These are phyloP conservation scores for Marcusenius ussheri DNA, from an alignment of 2,113 vertebrate genomes.

Conservation along the genomic window DNA sequence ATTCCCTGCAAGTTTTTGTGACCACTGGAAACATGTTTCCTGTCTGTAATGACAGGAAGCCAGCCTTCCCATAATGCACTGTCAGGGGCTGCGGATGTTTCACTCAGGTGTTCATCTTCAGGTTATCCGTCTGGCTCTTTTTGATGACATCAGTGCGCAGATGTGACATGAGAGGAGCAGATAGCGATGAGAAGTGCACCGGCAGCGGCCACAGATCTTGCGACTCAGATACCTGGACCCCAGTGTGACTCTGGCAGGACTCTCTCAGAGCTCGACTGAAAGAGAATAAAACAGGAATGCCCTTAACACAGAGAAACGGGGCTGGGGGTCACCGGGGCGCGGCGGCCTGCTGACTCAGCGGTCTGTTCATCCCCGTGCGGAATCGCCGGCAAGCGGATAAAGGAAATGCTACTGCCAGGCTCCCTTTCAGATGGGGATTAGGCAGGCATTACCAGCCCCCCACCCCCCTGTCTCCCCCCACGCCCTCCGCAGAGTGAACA, in stretches of 20 bases:
- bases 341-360: constrained; percentile 55
- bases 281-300: constrained; percentile 23
- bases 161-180: not conserved
- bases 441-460: constrained; percentile 35
- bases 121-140: not conserved
- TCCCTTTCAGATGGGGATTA: constrained; percentile 67
- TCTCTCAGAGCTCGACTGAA: constrained; percentile 2
- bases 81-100: constrained; percentile 16
- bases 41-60: not conserved
- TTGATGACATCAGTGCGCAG: not conserved
- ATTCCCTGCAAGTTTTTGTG: not conserved
- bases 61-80: not conserved
- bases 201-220: not conserved
- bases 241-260: not conserved
- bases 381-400: constrained; percentile 56
- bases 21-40: not conserved
- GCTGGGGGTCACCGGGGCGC: constrained; percentile 42
- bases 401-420: constrained; percentile 56
- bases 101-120: not conserved
- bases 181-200: not conserved
- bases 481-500: not conserved
- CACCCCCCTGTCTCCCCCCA: not conserved
- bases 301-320: constrained; percentile 39
- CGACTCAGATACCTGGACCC: not conserved
- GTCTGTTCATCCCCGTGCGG: constrained; percentile 44